A percentile compares a stretch with the other conserved stretches of the same genome.
These are phyloP conservation scores for Labrus mixtus DNA, from an alignment of 2,113 vertebrate species.

Conservation along the genomic window DNA sequence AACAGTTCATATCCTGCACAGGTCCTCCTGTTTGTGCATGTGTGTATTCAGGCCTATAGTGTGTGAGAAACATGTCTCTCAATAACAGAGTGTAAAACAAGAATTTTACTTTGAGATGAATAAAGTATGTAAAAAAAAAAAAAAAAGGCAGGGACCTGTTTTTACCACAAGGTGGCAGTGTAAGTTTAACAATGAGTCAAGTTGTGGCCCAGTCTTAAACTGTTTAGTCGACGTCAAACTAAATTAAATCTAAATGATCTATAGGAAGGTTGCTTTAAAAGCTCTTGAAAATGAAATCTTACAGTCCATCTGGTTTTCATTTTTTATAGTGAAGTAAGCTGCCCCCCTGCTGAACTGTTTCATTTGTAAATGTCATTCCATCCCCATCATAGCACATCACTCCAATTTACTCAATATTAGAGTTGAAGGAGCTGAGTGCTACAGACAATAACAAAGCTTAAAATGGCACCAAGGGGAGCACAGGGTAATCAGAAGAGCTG, in stretches of 20 bases:
- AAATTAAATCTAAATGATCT: not conserved
- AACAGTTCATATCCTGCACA: no score
- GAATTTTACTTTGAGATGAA: no score
- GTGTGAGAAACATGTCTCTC: no score
- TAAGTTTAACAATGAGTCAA: not conserved
- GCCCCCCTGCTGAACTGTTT: not conserved
- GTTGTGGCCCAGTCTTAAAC: rapidly evolving
- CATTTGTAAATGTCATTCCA: conserved; percentile 28
- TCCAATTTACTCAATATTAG: conserved; percentile 8
- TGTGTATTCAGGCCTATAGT: no score
- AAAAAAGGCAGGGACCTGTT: not conserved
- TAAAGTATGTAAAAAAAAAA: no score
- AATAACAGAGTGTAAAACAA: no score
- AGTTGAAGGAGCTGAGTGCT: conserved; percentile 49
- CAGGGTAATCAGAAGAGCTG: conserved; percentile 27
- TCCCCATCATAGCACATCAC: conserved; percentile 16
- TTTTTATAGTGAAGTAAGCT: not conserved
- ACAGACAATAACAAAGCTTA: conserved; percentile 55
- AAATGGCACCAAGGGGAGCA: conserved; percentile 7
- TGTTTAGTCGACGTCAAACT: not conserved
- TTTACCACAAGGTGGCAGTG: conserved; percentile 75
- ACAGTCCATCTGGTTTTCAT: not conserved
- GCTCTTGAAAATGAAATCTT: no score
- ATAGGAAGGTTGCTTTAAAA: not conserved
- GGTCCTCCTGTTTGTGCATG: no score